Base-by-base conservation (phyloP, 2,113 vertebrate species). In the Paraplagusia blochii region DNA sequence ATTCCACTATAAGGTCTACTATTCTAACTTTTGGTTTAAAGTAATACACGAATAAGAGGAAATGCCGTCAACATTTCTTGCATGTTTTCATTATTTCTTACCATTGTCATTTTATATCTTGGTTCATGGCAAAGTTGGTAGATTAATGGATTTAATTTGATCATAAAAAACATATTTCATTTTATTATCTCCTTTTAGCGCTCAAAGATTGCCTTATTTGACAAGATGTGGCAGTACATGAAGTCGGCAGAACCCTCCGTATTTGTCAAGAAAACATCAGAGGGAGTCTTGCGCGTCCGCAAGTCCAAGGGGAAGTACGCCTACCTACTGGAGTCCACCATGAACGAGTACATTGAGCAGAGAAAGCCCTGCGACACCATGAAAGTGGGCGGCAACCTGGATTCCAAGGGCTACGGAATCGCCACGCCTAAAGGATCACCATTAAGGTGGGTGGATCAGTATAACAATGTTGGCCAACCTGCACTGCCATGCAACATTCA, bases 371-470 rank as follows among this genome's bases (percentile, higher is more conserved):
- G 96, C 10, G 96, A 98, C 87, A 98, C 96, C 90, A 98, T 98
- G 96, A 98, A 98, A 93, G 95, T 98, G 61, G 96, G 96, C 69
- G 96, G 96, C 60, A 98, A 98, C 91, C 93, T 98, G 90, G 96
- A 98, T 90, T 98, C 96, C 87, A 98, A 98, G 88, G 96, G 96
- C 90, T 98, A 98, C 53, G 96, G 96, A 88, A 98, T 98, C 80
- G 96, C 95, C 61, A 98, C 96, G 63, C 96, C 96, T 82, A 98
- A 98, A 94, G 93, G 93, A 93, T 98, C 96, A 82, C 93, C 95
- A 96, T 98, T 98, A 98, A 97, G 96, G 96, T 98, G 96, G 95
- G 96, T 98, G 96, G 95, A 97, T 96, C 96, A 97, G 93, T 98
- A 98, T 98, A 98, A 98, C 96, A 98, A 97, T 98, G 94, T 88